Percentiles rank a stretch among this genome's conserved stretches.
Evolutionary conservation across 2,113 vertebrate genomes (phyloP).

Genomic region (Irena cyanogastra): DNA sequence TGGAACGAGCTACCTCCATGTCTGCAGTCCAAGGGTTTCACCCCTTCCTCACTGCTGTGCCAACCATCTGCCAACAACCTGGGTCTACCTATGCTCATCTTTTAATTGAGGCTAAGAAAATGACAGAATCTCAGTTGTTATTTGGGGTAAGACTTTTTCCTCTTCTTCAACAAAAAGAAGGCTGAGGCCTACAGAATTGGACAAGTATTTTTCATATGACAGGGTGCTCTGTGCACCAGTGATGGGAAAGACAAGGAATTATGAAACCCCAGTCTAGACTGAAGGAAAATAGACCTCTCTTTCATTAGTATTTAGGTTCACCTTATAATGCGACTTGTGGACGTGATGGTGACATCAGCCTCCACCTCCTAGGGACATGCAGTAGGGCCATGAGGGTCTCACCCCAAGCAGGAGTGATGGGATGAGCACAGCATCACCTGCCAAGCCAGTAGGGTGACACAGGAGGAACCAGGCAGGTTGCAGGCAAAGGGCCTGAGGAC

Average conservation of each 20-base stretch:
- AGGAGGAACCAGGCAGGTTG: neutral
- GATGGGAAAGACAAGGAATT: neutral
- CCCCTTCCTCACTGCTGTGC: neutral
- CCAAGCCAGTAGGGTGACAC: neutral
- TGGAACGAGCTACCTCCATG: accelerated
- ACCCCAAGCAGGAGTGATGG: neutral
- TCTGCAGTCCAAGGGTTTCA: neutral
- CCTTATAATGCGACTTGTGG: neutral
- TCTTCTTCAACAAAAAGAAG: neutral
- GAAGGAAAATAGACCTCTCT: neutral
- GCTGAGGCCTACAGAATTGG: neutral
- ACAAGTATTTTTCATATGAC: neutral
- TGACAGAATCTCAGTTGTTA: neutral
- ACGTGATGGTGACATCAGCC: neutral
- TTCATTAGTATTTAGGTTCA: neutral
- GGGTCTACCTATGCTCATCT: neutral
- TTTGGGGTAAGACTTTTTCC: neutral
- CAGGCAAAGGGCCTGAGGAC: neutral
- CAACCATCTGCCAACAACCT: neutral
- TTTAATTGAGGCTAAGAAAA: neutral
- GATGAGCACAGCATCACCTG: neutral
- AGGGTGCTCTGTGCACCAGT: neutral
- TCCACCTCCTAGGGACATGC: neutral
- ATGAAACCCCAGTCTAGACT: neutral
- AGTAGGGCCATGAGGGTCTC: accelerated